phyloP scores from a whole-genome alignment of 2,113 vertebrate species.

The Oriolus oriolus region DNA sequence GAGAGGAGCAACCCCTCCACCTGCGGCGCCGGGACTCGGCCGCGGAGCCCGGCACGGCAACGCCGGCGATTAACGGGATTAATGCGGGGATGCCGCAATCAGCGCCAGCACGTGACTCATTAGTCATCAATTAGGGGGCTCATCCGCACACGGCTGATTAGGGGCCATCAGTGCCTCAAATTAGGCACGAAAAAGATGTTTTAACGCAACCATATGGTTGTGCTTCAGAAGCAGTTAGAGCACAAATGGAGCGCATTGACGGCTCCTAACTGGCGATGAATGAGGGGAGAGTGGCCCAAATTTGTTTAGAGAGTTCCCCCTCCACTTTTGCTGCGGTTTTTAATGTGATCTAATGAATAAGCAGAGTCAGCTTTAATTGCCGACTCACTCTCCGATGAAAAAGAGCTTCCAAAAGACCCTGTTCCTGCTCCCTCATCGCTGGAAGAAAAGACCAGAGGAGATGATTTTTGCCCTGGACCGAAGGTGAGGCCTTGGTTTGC shows the following conservation, averaged over 20 bases:
- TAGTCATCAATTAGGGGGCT: constrained; percentile 60
- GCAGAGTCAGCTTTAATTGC: constrained; percentile 49
- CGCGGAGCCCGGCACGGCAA: too few species aligned
- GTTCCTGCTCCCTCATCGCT: background rate
- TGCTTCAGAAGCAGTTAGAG: constrained; percentile 66
- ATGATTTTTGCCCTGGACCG: background rate
- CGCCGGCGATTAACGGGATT: constrained; percentile 55
- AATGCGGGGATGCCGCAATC: constrained; percentile 56
- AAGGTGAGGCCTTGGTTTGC: background rate
- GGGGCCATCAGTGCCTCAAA: constrained; percentile 73
- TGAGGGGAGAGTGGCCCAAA: constrained; percentile 32
- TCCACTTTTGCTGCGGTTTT: background rate
- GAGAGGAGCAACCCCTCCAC: background rate
- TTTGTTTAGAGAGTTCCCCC: constrained; percentile 27
- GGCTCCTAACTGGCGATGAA: constrained; percentile 22
- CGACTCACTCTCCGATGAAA: background rate
- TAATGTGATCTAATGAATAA: constrained; percentile 49
- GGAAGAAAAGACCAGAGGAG: background rate
- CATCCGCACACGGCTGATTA: constrained; percentile 64
- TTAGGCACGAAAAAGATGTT: constrained; percentile 69
- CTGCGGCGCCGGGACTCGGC: background rate
- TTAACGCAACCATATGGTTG: constrained; percentile 68
- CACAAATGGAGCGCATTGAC: constrained; percentile 45
- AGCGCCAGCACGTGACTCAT: constrained; percentile 34
- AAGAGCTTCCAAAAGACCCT: background rate